Percentiles rank a stretch among this genome's conserved stretches.
These are phyloP conservation scores for Lasiommata megera DNA, from an alignment of 2,888 invertebrate species.

Conservation along the genomic window DNA sequence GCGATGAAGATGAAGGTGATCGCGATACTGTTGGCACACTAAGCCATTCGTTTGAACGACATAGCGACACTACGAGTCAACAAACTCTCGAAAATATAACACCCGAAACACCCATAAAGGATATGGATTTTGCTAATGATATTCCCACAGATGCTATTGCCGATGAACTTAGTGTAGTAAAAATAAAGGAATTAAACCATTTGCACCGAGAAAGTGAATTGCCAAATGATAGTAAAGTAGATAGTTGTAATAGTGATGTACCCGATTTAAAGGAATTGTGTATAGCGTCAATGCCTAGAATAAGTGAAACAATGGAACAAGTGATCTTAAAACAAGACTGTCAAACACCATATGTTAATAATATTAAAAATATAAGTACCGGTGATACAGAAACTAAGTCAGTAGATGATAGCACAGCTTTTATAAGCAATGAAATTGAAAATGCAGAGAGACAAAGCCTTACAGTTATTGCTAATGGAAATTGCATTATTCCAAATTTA, in stretches of 20 bases:
- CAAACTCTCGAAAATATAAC: slow-evolving; percentile 70
- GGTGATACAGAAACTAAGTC: slow-evolving; percentile 70
- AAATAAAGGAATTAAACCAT: slow-evolving; percentile 38
- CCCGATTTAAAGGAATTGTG: slow-evolving; percentile 68
- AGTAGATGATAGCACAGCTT: slow-evolving; percentile 53
- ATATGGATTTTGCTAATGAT: slow-evolving; percentile 49
- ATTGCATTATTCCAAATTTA: background rate
- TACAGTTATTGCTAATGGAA: slow-evolving; percentile 14
- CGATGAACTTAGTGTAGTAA: slow-evolving; percentile 39
- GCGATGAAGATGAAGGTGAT: slow-evolving; percentile 62
- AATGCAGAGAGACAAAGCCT: slow-evolving; percentile 32
- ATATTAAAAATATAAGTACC: slow-evolving; percentile 59
- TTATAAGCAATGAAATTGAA: slow-evolving; percentile 39
- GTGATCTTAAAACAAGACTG: slow-evolving; percentile 69
- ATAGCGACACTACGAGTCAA: slow-evolving; percentile 67
- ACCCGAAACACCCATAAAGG: slow-evolving; percentile 68
- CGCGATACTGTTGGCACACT: slow-evolving; percentile 68
- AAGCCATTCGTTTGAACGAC: slow-evolving; percentile 72
- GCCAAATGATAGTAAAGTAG: slow-evolving; percentile 63
- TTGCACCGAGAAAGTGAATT: slow-evolving; percentile 49
- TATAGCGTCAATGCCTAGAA: slow-evolving; percentile 67
- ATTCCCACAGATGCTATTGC: slow-evolving; percentile 38
- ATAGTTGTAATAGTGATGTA: slow-evolving; percentile 51
- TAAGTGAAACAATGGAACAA: slow-evolving; percentile 63
- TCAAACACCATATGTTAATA: slow-evolving; percentile 70